phyloP scores from a whole-genome alignment of 2,888 invertebrate genomes.

The Nasonovia ribisnigri region DNA sequence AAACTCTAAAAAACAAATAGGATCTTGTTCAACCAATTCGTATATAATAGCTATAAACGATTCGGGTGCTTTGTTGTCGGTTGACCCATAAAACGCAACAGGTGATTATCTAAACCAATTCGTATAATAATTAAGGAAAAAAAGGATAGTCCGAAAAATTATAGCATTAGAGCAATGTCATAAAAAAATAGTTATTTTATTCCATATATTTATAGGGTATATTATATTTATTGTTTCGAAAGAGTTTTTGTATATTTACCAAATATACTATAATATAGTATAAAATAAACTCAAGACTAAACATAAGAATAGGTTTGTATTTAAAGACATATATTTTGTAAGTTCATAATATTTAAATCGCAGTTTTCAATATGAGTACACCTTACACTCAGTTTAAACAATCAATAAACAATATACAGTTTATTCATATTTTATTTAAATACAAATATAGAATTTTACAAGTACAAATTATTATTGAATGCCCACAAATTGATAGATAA shows the following conservation, averaged over 20 bases:
- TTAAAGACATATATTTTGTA: not conserved
- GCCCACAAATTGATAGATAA: no score
- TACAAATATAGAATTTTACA: no score
- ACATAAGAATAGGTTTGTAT: not conserved
- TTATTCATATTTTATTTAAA: no score
- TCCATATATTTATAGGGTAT: not conserved
- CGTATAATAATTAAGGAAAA: not conserved
- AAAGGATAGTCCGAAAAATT: not conserved
- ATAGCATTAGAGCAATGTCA: not conserved
- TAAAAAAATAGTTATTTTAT: not conserved
- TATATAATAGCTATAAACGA: not conserved
- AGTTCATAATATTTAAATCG: not conserved
- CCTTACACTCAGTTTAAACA: no score
- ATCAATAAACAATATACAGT: no score
- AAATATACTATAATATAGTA: not conserved
- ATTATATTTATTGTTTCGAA: not conserved
- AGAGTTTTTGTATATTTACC: not conserved
- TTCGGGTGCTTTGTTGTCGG: not conserved
- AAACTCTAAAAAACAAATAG: not conserved
- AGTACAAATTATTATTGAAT: no score
- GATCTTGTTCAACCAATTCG: not conserved
- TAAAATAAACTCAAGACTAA: not conserved
- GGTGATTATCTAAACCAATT: not conserved
- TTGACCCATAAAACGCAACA: not conserved
- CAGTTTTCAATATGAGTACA: no score